A percentile compares a stretch with the other conserved stretches of the same genome.
Conservation (phyloP, 30 jellyfish, hydroid and myxozoan species). For the Turritopsis rubra region DNA sequence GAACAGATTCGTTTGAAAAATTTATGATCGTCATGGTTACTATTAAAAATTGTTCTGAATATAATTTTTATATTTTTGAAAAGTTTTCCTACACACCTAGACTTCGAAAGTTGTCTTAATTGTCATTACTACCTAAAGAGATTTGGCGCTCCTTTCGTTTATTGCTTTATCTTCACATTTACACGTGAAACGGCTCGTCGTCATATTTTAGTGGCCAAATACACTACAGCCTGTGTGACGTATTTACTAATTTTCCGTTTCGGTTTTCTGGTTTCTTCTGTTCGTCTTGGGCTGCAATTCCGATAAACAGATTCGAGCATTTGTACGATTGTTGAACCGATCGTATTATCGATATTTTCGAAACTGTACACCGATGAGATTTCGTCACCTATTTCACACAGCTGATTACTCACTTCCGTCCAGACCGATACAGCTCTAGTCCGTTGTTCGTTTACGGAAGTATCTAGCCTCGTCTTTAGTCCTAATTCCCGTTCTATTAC, state of each 20-base stretch:
- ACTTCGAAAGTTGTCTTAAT: too few relatives aligned
- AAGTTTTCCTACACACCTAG: too few relatives aligned
- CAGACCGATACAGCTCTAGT: background rate
- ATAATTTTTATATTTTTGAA: background rate
- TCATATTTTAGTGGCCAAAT: background rate
- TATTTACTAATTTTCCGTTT: constrained; percentile 16
- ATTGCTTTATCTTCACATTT: background rate
- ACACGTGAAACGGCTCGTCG: background rate
- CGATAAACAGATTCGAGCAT: constrained; percentile 10
- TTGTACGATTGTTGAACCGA: background rate
- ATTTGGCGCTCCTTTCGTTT: background rate
- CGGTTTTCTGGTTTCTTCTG: background rate
- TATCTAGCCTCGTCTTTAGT: background rate
- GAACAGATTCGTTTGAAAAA: background rate
- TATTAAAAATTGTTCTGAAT: background rate
- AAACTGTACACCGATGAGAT: background rate
- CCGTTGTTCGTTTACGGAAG: background rate
- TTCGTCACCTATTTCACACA: constrained; percentile 18
- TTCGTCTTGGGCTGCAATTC: background rate
- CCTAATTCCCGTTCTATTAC: background rate
- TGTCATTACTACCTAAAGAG: background rate
- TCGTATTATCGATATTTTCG: background rate
- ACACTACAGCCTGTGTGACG: background rate
- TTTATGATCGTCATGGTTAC: background rate
- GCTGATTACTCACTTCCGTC: constrained; percentile 12